These are phyloP conservation scores for Agrenia bidenticulata DNA, from an alignment of 2,888 invertebrate genomes.

Conservation along the genomic window DNA sequence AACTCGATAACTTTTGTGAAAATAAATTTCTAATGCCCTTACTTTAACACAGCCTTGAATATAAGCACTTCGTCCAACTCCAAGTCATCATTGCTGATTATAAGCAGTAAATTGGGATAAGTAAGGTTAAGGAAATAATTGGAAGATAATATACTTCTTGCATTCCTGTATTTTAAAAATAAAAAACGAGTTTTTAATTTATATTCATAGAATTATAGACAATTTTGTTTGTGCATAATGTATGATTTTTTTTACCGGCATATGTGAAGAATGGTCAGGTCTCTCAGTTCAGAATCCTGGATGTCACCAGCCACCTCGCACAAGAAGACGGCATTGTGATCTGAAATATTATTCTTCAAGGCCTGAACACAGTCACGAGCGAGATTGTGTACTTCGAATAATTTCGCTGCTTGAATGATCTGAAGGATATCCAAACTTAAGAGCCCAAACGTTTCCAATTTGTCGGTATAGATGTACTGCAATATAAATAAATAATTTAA, in stretches of 20 bases:
- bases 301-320: conserved; percentile 19
- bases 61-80: conserved; percentile 20
- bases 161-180: conserved; percentile 23
- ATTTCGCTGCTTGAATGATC: conserved; percentile 18
- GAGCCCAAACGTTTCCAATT: conserved; percentile 1
- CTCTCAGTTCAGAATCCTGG: conserved; percentile 11
- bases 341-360: conserved; percentile 16
- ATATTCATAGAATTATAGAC: no score
- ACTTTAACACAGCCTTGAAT: conserved; percentile 24
- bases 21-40: not conserved
- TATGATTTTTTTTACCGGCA: conserved; percentile 27
- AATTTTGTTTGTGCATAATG: no score
- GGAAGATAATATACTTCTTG: conserved; percentile 21
- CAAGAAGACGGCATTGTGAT: conserved; percentile 16
- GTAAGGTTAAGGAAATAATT: conserved; percentile 14
- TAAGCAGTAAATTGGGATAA: not conserved
- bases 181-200: no score
- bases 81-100: conserved; percentile 24
- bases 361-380: conserved; percentile 17
- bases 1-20: not conserved
- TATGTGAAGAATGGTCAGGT: conserved; percentile 19
- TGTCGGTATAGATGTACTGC: conserved; percentile 33
- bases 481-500: no score
- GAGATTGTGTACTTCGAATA: conserved; percentile 17
- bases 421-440: conserved; percentile 7